Conservation (phyloP, 2,797 vertebrate genomes). For the Hydrocynus forskahlii region DNA sequence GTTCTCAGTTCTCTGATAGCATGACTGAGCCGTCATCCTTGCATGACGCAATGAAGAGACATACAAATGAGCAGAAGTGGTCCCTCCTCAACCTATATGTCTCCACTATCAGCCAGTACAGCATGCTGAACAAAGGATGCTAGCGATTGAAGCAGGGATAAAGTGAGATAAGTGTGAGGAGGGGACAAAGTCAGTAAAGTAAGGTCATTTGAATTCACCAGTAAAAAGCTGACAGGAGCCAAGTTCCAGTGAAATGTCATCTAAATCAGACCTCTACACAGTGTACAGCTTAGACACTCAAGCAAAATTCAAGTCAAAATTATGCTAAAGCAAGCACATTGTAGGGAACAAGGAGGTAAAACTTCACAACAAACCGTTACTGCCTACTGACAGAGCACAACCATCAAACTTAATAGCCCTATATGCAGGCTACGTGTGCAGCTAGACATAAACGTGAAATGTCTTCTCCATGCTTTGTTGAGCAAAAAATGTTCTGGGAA, state of each 20-base stretch:
- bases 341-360: constrained; percentile 25
- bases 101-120: neutral
- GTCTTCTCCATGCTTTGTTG: constrained; percentile 8
- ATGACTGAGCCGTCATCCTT: neutral
- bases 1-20: neutral
- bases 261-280: neutral
- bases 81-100: neutral
- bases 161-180: neutral
- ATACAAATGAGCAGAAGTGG: neutral
- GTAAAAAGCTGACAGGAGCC: neutral
- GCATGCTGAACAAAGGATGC: neutral
- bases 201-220: neutral
- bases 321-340: constrained; percentile 27
- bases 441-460: constrained; percentile 19
- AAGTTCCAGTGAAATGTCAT: neutral
- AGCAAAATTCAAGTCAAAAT: neutral
- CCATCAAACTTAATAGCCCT: constrained; percentile 22
- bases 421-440: constrained; percentile 11
- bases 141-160: neutral
- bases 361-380: constrained; percentile 30
- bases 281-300: neutral
- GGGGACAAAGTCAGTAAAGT: neutral
- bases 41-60: neutral
- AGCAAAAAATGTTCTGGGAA: constrained; percentile 9
- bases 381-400: constrained; percentile 30